These are phyloP conservation scores for Mantis religiosa DNA, from an alignment of 2,888 invertebrate species.

Conservation along the genomic window DNA sequence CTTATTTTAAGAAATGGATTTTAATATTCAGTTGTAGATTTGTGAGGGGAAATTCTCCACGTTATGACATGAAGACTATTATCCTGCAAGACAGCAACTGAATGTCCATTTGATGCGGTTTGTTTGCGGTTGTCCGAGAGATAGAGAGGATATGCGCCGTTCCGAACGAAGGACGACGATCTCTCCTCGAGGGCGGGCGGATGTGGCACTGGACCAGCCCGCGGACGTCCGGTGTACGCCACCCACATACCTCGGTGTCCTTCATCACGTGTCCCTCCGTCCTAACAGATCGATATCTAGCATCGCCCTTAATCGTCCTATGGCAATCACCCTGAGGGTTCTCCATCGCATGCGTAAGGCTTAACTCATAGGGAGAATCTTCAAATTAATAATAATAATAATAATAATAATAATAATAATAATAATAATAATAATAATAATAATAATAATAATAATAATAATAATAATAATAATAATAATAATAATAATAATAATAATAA, in stretches of 20 bases:
- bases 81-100: background rate
- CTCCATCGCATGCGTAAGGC: too few relatives aligned
- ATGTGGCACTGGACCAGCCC: conserved; percentile 4
- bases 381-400: too few relatives aligned
- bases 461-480: too few relatives aligned
- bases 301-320: background rate
- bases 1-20: too few relatives aligned
- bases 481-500: too few relatives aligned
- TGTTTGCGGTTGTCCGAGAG: background rate
- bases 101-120: background rate
- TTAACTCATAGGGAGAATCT: too few relatives aligned
- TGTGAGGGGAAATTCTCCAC: too few relatives aligned
- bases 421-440: too few relatives aligned
- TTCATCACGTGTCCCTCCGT: background rate
- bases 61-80: background rate
- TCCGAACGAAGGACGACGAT: background rate
- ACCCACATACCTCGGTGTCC: background rate
- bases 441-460: too few relatives aligned
- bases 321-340: background rate
- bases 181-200: background rate
- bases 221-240: conserved; percentile 6
- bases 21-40: too few relatives aligned
- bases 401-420: too few relatives aligned
- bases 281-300: background rate
- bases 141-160: background rate